phyloP scores from a whole-genome alignment of 2,888 invertebrate species.

The Hymenopus coronatus region DNA sequence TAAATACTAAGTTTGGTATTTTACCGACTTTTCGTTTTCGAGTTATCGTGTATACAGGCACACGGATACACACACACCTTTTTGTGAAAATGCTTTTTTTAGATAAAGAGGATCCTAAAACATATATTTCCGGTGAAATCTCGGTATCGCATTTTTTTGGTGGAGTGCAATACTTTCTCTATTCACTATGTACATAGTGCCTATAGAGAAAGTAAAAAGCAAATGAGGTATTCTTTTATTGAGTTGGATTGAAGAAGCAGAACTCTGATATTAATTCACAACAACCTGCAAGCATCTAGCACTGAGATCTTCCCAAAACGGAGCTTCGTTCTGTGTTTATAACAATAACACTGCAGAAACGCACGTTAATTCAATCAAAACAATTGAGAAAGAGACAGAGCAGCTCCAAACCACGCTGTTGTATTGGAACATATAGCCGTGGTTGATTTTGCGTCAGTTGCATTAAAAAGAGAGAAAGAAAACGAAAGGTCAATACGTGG shows the following conservation, averaged over 20 bases:
- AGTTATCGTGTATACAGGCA: too few species aligned
- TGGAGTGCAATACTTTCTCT: too few species aligned
- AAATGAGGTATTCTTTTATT: neutral
- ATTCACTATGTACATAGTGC: too few species aligned
- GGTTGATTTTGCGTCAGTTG: neutral
- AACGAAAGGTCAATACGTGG: neutral
- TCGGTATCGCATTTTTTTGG: too few species aligned
- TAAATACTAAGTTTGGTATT: too few species aligned
- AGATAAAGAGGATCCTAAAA: too few species aligned
- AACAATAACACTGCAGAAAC: neutral
- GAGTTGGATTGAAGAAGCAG: neutral
- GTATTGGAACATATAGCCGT: neutral
- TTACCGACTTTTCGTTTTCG: too few species aligned
- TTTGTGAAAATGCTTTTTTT: too few species aligned
- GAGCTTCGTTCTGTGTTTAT: neutral
- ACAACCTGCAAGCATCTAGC: neutral
- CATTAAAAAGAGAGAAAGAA: neutral
- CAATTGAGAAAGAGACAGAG: neutral
- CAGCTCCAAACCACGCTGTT: neutral
- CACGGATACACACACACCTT: too few species aligned
- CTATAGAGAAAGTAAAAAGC: too few species aligned
- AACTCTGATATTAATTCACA: neutral
- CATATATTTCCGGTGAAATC: too few species aligned
- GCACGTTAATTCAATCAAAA: neutral
- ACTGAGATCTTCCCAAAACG: neutral